Evolutionary conservation across 2,797 vertebrate genomes (phyloP).

Genomic region (Artibeus jamaicensis): DNA sequence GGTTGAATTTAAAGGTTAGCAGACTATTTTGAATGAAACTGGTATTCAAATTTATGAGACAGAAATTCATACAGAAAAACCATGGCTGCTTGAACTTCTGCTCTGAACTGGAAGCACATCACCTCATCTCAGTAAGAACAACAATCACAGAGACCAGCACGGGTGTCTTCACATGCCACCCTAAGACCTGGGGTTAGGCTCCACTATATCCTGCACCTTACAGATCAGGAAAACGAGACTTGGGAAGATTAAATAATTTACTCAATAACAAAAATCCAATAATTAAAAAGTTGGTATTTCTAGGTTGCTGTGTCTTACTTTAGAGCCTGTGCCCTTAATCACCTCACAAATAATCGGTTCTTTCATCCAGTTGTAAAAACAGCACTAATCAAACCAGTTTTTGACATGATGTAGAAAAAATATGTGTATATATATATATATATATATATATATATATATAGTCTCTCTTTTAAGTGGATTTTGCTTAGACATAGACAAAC

Average conservation of each 20-base stretch:
- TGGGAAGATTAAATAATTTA: not conserved
- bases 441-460: no score
- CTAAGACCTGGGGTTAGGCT: not conserved
- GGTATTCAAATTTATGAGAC: not conserved
- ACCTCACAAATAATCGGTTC: not conserved
- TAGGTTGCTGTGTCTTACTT: not conserved
- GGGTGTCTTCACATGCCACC: not conserved
- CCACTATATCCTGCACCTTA: not conserved
- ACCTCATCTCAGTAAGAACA: not conserved
- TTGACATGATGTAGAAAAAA: not conserved
- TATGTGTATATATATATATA: not conserved
- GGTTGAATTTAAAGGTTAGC: slow-evolving; percentile 2
- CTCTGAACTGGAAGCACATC: not conserved
- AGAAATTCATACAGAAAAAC: not conserved
- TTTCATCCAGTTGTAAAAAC: not conserved
- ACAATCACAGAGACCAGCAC: not conserved
- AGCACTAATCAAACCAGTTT: not conserved
- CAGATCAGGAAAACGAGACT: not conserved
- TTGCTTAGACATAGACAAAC: not conserved
- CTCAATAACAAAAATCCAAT: not conserved
- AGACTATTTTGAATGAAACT: not conserved
- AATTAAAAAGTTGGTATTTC: not conserved
- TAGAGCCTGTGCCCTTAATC: not conserved
- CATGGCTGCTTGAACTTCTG: not conserved
- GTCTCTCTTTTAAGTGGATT: not conserved